Evolutionary conservation across 2,113 vertebrate species (phyloP).

Genomic region (Protobothrops flavoviridis): DNA sequence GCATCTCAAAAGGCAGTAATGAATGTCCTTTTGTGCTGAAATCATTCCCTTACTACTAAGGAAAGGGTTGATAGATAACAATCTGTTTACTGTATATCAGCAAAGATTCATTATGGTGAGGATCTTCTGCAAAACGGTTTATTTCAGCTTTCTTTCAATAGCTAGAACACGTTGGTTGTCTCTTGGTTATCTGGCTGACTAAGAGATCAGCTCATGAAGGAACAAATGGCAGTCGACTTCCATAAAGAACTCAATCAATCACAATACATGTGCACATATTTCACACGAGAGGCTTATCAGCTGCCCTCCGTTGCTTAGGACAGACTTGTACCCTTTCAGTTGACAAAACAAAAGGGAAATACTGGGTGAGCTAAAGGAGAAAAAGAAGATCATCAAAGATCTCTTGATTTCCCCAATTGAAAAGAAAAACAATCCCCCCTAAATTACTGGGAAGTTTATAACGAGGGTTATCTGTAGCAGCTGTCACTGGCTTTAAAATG

Average conservation of each 20-base stretch:
- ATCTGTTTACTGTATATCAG: slow-evolving; percentile 61
- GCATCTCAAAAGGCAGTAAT: neutral
- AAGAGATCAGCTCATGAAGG: slow-evolving; percentile 59
- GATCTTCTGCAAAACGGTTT: slow-evolving; percentile 55
- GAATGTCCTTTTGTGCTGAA: neutral
- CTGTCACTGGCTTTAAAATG: neutral
- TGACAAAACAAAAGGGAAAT: slow-evolving; percentile 19
- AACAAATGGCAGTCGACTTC: slow-evolving; percentile 69
- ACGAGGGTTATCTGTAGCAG: neutral
- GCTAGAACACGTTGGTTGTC: slow-evolving; percentile 57
- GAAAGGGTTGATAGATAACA: slow-evolving; percentile 52
- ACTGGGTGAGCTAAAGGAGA: neutral
- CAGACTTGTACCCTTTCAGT: neutral
- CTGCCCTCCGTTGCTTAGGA: slow-evolving; percentile 34
- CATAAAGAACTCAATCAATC: slow-evolving; percentile 72
- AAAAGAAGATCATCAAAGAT: neutral
- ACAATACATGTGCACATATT: slow-evolving; percentile 25
- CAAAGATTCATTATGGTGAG: slow-evolving; percentile 62
- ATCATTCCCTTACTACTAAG: slow-evolving; percentile 43
- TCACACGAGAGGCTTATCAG: slow-evolving; percentile 43
- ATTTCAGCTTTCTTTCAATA: slow-evolving; percentile 70
- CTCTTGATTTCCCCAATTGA: neutral
- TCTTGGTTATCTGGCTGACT: slow-evolving; percentile 62
- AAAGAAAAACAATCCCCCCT: neutral
- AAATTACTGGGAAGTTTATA: neutral